Conservation (phyloP, 2,888 invertebrate species). For the Julus scandinavius region DNA sequence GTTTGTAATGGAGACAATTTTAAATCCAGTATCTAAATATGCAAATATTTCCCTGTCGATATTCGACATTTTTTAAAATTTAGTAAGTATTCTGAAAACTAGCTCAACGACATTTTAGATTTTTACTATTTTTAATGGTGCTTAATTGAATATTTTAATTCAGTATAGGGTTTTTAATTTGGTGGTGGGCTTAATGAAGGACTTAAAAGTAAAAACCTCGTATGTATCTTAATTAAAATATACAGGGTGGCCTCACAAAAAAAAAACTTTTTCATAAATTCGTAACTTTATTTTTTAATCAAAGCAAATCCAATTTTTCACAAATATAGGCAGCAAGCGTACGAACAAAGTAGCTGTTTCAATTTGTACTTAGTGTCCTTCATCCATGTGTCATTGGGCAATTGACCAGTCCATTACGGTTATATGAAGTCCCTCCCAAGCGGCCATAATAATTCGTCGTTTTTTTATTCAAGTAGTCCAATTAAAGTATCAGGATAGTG, state of each 20-base stretch:
- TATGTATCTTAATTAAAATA: too few relatives aligned
- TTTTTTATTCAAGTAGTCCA: background rate
- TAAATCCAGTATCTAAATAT: background rate
- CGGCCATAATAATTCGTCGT: too few relatives aligned
- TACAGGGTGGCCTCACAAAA: too few relatives aligned
- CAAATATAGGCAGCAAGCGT: too few relatives aligned
- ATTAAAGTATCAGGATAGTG: background rate
- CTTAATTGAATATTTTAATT: slow-evolving; percentile 6
- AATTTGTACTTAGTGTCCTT: too few relatives aligned
- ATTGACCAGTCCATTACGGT: too few relatives aligned
- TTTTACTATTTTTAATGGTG: background rate
- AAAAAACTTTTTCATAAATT: too few relatives aligned
- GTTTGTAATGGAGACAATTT: background rate
- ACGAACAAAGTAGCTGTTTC: too few relatives aligned
- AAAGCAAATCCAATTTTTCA: too few relatives aligned
- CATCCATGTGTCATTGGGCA: too few relatives aligned
- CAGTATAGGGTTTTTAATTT: background rate
- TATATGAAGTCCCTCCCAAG: too few relatives aligned
- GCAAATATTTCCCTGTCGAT: background rate
- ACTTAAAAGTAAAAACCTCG: background rate
- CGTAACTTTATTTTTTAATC: too few relatives aligned
- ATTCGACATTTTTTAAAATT: background rate
- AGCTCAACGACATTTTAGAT: background rate
- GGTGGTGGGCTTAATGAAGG: background rate
- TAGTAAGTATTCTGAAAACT: background rate